Percentiles rank a stretch among this genome's conserved stretches.
Conservation (phyloP, 2,888 invertebrate species). For the Agrotis exclamationis region DNA sequence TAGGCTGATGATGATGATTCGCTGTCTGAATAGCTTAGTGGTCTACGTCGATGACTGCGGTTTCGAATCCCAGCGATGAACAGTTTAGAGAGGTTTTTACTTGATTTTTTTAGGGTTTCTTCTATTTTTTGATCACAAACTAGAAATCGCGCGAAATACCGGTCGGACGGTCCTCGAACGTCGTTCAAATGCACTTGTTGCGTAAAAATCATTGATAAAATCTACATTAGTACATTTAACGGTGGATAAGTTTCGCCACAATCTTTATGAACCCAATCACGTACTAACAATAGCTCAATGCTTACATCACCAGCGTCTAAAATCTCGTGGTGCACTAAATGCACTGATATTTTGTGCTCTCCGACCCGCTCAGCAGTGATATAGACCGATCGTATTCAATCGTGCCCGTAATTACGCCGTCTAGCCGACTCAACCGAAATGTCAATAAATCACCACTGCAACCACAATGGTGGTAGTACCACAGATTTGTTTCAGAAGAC, state of each 20-base stretch:
- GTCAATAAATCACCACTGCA: constrained; percentile 61
- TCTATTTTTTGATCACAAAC: too few relatives aligned
- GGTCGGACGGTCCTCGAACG: too few relatives aligned
- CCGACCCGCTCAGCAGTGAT: constrained; percentile 7
- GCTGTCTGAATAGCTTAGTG: too few relatives aligned
- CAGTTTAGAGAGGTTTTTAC: too few relatives aligned
- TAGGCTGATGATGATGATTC: too few relatives aligned
- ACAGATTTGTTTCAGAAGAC: constrained; percentile 20
- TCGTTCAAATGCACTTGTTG: too few relatives aligned
- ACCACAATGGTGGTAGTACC: constrained; percentile 41
- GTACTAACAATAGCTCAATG: neutral
- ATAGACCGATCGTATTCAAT: constrained; percentile 53
- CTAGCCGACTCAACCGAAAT: constrained; percentile 53
- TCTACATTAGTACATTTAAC: neutral
- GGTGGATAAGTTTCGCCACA: neutral
- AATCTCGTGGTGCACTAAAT: constrained; percentile 10
- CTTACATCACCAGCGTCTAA: constrained; percentile 6
- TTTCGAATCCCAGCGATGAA: too few relatives aligned
- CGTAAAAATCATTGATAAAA: too few relatives aligned
- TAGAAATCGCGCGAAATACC: too few relatives aligned
- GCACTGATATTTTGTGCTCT: constrained; percentile 42
- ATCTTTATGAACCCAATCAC: neutral
- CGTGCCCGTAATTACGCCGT: constrained; percentile 57
- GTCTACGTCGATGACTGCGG: too few relatives aligned
- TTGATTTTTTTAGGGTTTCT: too few relatives aligned